Evolutionary conservation across 2,113 vertebrate species (phyloP), one percentile per base, ranked within the genome.

Genomic region (Ctenomys sociabilis): DNA sequence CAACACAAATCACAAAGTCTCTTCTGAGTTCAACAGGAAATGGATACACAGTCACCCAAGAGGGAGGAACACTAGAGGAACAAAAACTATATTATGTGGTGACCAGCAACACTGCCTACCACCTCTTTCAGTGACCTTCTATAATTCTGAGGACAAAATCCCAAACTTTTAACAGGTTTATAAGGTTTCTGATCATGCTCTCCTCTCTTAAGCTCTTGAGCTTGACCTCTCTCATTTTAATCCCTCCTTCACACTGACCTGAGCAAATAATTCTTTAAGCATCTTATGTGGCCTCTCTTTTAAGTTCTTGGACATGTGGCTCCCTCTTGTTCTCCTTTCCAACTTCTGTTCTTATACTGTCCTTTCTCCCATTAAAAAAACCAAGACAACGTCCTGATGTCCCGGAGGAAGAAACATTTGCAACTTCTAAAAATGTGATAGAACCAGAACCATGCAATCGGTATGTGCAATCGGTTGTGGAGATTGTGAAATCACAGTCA

Each of bases 391-490:
- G 43, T 45, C 84, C 75, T 72, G 68, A 63, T 5, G 28, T 64
- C 66, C 96, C 78, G 32, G 40, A 54, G 88, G 77, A 37, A 83
- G 81, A 89, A 83, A 86, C 14, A 45, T 88, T 70, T 64, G 43
- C 73, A 73, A 80, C 3, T 2, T 17, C 7, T 66, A 59, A 88
- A 90, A 95, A 40, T 85, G 91, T 43, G 45, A 85, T 52, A 30
- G 86, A 57, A 63, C 37, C 59, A 88, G 88, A 80, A 45, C 43
- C 66, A 30, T 0, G 28, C 84, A 70, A 32, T 40, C 26, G 28
- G 89, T 16, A 1, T 3, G 12, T 84, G 64, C 82, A 57, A 45
- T 63, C 1, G 0, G 54, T 54, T 49, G 40, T 14, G 32, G 45
- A 22, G 61, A 52, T 88, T 91, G 70, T 52, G 84, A 80, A 93